Percentiles rank a stretch among this genome's conserved stretches.
These are phyloP conservation scores for Galeopsomyia nigrocyanea DNA, from an alignment of 2,888 invertebrate genomes.

Conservation along the genomic window DNA sequence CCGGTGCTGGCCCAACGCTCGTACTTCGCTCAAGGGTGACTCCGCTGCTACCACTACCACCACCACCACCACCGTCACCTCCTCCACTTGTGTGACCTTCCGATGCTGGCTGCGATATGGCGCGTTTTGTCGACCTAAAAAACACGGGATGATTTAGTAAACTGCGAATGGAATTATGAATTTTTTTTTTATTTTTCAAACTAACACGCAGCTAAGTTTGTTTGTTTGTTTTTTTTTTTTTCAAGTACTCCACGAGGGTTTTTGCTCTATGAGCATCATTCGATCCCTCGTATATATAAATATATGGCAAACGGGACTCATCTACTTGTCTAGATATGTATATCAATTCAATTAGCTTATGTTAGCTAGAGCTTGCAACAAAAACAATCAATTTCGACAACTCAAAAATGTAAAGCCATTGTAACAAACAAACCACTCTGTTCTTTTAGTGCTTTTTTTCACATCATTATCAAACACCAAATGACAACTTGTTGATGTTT, in stretches of 20 bases:
- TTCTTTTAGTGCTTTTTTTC: too few species aligned
- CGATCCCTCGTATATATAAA: slow-evolving; percentile 1
- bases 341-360: too few species aligned
- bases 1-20: slow-evolving; percentile 59
- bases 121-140: slow-evolving; percentile 70
- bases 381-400: too few species aligned
- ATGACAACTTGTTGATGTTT: too few species aligned
- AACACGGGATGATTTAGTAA: slow-evolving; percentile 44
- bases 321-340: neutral
- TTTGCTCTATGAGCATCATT: neutral
- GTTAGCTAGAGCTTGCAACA: too few species aligned
- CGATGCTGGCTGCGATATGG: slow-evolving; percentile 67
- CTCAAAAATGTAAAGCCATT: too few species aligned
- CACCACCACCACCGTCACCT: too few species aligned
- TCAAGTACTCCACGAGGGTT: slow-evolving; percentile 26
- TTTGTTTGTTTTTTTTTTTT: too few species aligned
- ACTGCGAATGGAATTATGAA: too few species aligned
- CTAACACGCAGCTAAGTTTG: slow-evolving; percentile 1
- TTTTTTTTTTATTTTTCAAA: slow-evolving; percentile 4
- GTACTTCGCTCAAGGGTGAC: slow-evolving; percentile 61
- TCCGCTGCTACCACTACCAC: slow-evolving; percentile 52
- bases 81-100: slow-evolving; percentile 44
- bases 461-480: too few species aligned
- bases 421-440: too few species aligned
- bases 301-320: neutral